Conservation (phyloP, 2,113 vertebrate genomes). For the Oriolus oriolus region DNA sequence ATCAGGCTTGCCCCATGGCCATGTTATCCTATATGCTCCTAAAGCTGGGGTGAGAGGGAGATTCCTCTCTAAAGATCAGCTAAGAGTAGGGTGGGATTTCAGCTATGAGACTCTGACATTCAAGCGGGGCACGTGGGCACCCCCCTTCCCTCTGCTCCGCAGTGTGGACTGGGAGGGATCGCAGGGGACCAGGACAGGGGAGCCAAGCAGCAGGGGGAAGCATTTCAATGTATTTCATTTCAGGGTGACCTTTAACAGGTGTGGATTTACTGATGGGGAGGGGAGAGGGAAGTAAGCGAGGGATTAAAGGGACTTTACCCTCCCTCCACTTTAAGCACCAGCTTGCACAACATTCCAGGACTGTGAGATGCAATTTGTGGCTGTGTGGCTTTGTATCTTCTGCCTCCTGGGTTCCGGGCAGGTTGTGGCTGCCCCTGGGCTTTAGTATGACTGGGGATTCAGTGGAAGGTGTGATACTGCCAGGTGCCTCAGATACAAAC, state of each 20-base stretch:
- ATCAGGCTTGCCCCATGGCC: not conserved
- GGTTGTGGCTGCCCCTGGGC: not conserved
- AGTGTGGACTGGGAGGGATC: not conserved
- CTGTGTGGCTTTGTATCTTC: not conserved
- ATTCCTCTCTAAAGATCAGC: conserved; percentile 34
- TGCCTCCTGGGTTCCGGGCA: not conserved
- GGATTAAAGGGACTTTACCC: conserved; percentile 57
- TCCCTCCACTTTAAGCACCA: conserved; percentile 53
- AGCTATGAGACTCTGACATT: not conserved
- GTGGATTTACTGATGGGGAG: conserved; percentile 52
- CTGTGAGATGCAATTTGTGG: conserved; percentile 2
- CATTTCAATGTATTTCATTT: conserved; percentile 35
- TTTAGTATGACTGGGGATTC: not conserved
- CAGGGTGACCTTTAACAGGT: conserved; percentile 70
- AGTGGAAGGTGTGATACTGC: not conserved
- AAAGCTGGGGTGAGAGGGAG: not conserved
- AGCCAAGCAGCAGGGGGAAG: not conserved
- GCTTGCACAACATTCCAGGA: conserved; percentile 37
- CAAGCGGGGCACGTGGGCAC: not conserved
- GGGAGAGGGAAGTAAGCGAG: conserved; percentile 33
- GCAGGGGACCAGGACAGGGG: not conserved
- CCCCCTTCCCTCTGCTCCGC: not conserved
- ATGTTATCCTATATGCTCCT: not conserved
- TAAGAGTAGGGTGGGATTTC: conserved; percentile 6
- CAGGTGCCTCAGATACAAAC: not conserved